phyloP scores from a whole-genome alignment of 2,113 vertebrate genomes.

The Notechis scutatus region DNA sequence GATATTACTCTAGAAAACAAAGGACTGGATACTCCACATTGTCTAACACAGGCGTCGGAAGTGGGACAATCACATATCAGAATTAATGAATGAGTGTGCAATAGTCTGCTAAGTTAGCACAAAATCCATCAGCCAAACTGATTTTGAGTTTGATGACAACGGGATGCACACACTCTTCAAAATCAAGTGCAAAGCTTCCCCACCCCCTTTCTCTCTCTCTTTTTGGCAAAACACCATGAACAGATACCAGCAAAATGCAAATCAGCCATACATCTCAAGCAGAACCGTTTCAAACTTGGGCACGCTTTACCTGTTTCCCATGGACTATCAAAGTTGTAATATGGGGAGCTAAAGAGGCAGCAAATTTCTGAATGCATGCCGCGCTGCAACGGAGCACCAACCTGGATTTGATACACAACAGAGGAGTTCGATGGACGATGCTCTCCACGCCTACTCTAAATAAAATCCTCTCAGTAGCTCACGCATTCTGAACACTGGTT shows the following conservation, averaged over 20 bases:
- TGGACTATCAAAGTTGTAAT: conserved; percentile 96
- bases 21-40: neutral
- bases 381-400: conserved; percentile 88
- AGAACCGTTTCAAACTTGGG: conserved; percentile 55
- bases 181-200: conserved; percentile 55
- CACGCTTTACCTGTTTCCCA: conserved; percentile 94
- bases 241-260: conserved; percentile 58
- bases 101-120: conserved; percentile 55
- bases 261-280: conserved; percentile 59
- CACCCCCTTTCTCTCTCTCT: neutral
- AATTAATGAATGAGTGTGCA: conserved; percentile 14
- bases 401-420: conserved; percentile 75
- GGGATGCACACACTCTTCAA: conserved; percentile 28
- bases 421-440: conserved; percentile 62
- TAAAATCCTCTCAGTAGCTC: conserved; percentile 12
- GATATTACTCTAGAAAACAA: neutral
- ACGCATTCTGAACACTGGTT: neutral
- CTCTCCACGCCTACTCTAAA: conserved; percentile 46
- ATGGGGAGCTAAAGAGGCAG: conserved; percentile 93
- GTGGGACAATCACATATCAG: conserved; percentile 7
- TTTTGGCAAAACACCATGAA: conserved; percentile 16
- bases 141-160: conserved; percentile 43
- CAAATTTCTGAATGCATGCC: conserved; percentile 86
- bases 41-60: conserved; percentile 22
- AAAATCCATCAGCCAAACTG: conserved; percentile 41